Evolutionary conservation across 2,113 vertebrate species (phyloP).

Genomic region (Falcunculus frontatus): DNA sequence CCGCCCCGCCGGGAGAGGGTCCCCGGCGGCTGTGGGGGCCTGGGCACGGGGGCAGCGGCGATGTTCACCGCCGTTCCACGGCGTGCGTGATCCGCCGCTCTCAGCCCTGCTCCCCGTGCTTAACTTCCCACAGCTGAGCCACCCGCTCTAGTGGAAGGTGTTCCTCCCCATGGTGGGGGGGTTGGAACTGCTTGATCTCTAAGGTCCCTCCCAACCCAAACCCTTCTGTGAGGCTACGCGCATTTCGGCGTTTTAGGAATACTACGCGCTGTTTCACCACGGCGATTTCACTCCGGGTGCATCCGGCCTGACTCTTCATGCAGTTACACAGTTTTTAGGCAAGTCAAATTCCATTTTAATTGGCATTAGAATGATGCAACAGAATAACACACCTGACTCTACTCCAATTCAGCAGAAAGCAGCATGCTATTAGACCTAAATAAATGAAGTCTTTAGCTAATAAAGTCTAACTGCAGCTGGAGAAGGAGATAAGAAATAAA

Average conservation of each 20-base stretch:
- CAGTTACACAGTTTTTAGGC: background rate
- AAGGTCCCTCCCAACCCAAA: background rate
- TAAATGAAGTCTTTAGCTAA: background rate
- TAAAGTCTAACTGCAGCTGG: background rate
- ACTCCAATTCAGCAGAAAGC: background rate
- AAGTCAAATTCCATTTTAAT: background rate
- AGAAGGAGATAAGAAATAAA: background rate
- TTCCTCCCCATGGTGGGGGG: rapidly evolving
- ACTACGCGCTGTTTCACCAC: rapidly evolving
- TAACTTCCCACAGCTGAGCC: rapidly evolving
- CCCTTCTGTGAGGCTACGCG: rapidly evolving
- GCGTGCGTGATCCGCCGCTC: rapidly evolving
- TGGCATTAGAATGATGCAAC: background rate
- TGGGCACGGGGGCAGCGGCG: rapidly evolving
- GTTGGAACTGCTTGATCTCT: rapidly evolving
- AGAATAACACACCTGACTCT: background rate
- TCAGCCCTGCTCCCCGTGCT: background rate
- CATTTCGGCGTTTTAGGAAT: background rate
- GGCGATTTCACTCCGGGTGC: background rate
- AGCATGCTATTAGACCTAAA: background rate
- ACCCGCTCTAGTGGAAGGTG: rapidly evolving
- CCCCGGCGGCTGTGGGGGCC: background rate
- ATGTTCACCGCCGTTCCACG: rapidly evolving
- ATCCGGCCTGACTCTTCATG: background rate
- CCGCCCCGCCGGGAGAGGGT: background rate